Base-by-base conservation (phyloP, 2,797 vertebrate species). In the Sebastes kiyomatsui region DNA sequence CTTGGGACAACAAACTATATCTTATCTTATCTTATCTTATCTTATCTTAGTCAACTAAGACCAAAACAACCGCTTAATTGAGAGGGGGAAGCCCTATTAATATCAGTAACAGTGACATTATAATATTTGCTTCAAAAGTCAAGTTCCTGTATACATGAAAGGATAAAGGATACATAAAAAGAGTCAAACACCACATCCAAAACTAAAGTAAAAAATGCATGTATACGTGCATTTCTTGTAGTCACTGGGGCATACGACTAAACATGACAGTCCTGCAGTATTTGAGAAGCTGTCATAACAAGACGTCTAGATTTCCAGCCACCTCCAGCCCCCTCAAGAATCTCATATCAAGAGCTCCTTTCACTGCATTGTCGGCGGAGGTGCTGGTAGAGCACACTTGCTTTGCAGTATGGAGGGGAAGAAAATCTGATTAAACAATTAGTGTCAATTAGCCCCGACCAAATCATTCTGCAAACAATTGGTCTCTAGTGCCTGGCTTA, bases 391-490 rank as follows among this genome's bases (percentile, higher is more conserved):
- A 89, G 84, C 82, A 69, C 88, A 79, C 92, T 94, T 92, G 89
- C 90, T 90, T 54, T 89, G 90, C 93, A 91, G 93, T 90, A 92
- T 92, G 75, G 87, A 93, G 93, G 96, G 96, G 95, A 96, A 97
- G 96, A 97, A 99, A 98, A 98, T 98, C 97, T 97, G 97, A 98
- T 99, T 98, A 99, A 99, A 99, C 97, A 99, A 99, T 99, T 99
- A 99, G 97, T 97, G 97, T 97, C 97, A 99, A 99, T 99, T 99
- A 99, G 97, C 97, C 94, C 95, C 95, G 95, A 97, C 96, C 97
- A 97, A 98, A 99, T 98, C 97, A 97, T 97, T 97, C 97, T 90
- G 94, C 96, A 98, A 99, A 99, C 97, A 99, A 99, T 98, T 98
- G 97, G 97, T 99, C 98, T 99, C 98, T 95, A 97, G 97, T 97